A percentile compares a stretch with the other conserved stretches of the same genome.
These are phyloP conservation scores for Diabrotica undecimpunctata DNA, from an alignment of 1,140 invertebrate species.

Conservation along the genomic window DNA sequence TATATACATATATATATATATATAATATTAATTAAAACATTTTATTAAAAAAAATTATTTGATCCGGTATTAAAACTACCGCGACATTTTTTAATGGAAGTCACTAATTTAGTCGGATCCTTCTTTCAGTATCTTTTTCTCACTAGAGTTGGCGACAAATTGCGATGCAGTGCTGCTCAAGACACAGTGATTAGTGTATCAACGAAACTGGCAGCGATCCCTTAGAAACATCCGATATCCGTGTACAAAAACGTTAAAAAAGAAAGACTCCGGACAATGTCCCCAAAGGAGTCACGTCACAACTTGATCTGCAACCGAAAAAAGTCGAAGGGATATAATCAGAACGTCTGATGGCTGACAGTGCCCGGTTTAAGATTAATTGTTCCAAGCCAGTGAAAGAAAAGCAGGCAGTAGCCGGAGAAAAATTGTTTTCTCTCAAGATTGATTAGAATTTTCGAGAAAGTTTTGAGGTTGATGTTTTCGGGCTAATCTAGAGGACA, in stretches of 20 bases:
- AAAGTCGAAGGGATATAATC: constrained; percentile 7
- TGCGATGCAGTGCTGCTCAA: too few species aligned
- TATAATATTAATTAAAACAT: too few species aligned
- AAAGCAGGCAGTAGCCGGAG: background rate
- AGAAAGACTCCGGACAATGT: background rate
- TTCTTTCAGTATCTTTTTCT: too few species aligned
- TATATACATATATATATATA: too few species aligned
- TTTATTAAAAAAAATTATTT: too few species aligned
- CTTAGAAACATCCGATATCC: background rate
- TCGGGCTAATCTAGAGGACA: background rate
- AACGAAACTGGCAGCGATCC: background rate
- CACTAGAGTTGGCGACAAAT: too few species aligned
- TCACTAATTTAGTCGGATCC: too few species aligned
- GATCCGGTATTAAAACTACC: too few species aligned
- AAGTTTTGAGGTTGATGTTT: constrained; percentile 8
- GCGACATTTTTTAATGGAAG: too few species aligned
- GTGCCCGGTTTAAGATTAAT: constrained; percentile 8
- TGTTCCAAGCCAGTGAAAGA: constrained; percentile 3
- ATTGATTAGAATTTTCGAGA: constrained; percentile 8
- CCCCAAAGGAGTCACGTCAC: constrained; percentile 1
- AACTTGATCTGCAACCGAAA: background rate
- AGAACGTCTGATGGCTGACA: constrained; percentile 9
- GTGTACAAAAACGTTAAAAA: background rate
- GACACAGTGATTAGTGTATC: too few species aligned
- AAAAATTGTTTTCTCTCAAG: constrained; percentile 3